Evolutionary conservation across 2,797 vertebrate genomes (phyloP), one percentile per base, ranked within the genome.

Genomic region (Ptychadena robeensis): DNA sequence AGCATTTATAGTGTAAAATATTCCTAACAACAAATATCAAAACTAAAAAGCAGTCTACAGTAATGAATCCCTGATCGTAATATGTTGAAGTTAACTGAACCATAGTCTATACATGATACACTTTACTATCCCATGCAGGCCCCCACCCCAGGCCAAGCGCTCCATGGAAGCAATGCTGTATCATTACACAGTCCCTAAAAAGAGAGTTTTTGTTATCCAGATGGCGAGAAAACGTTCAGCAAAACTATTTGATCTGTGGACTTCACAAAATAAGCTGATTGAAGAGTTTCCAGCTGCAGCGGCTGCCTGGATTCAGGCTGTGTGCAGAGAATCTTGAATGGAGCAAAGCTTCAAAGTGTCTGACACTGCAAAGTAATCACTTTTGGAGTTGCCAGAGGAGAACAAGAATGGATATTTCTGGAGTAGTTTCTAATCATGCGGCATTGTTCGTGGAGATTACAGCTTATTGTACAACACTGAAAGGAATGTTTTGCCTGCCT

Each of bases 361-460:
- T 63, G 70, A 85, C 80, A 86, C 61, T 81, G 71, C 89, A 83
- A 82, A 90, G 32, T 90, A 87, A 90, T 82, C 73, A 70, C 69
- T 77, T 89, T 88, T 83, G 86, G 85, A 88, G 85, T 75, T 83
- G 86, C 76, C 65, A 82, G 88, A 89, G 71, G 88, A 74, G 85
- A 71, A 76, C 69, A 86, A 73, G 83, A 85, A 85, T 81, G 85
- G 88, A 76, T 88, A 88, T 89, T 88, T 87, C 85, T 79, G 67
- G 73, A 88, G 83, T 65, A 87, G 78, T 81, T 87, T 80, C 79
- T 82, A 72, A 66, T 75, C 81, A 85, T 0, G 0, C 83, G 73
- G 53, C 57, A 70, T 85, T 87, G 83, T 85, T 82, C 32, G 35
- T 72, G 0, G 0, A 86, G 82, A 0, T 0, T 27, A 32, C 38